These are phyloP conservation scores for Euborellia annulipes DNA, from an alignment of 1,140 invertebrate genomes.

Conservation along the genomic window DNA sequence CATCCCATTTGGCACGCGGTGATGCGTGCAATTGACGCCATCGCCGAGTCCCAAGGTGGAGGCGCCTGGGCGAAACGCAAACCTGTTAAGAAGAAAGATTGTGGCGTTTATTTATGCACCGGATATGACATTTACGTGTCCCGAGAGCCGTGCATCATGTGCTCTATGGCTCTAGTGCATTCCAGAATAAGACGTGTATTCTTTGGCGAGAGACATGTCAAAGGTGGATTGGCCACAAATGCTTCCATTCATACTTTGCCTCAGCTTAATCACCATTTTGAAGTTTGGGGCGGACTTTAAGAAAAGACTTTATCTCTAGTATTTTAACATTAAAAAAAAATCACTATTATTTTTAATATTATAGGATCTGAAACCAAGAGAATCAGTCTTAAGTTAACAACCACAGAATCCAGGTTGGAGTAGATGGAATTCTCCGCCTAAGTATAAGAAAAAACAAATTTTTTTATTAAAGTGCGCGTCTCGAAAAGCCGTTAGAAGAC, in stretches of 20 bases:
- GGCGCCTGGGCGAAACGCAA: conserved; percentile 41
- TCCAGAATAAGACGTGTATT: conserved; percentile 69
- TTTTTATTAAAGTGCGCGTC: too few species aligned
- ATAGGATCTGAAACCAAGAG: too few species aligned
- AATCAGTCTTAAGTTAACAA: too few species aligned
- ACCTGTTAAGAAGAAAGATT: background rate
- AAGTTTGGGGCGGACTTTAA: conserved; percentile 50
- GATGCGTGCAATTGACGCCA: conserved; percentile 73
- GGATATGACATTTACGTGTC: conserved; percentile 73
- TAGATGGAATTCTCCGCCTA: too few species aligned
- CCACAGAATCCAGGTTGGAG: too few species aligned
- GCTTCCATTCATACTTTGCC: conserved; percentile 60
- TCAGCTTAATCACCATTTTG: conserved; percentile 82
- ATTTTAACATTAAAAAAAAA: too few species aligned
- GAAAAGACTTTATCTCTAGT: too few species aligned
- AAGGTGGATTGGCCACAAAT: conserved; percentile 53
- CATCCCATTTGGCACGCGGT: conserved; percentile 71
- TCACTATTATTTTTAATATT: too few species aligned
- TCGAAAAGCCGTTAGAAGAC: too few species aligned
- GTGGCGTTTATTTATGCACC: conserved; percentile 63
- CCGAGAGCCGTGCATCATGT: conserved; percentile 82
- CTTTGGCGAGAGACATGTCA: conserved; percentile 40
- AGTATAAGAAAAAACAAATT: too few species aligned
- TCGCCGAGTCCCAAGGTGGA: conserved; percentile 65
- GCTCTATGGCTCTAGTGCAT: conserved; percentile 86